A percentile compares a stretch with the other conserved stretches of the same genome.
Evolutionary conservation across 2,888 invertebrate species (phyloP).

Genomic region (Bombylius major): DNA sequence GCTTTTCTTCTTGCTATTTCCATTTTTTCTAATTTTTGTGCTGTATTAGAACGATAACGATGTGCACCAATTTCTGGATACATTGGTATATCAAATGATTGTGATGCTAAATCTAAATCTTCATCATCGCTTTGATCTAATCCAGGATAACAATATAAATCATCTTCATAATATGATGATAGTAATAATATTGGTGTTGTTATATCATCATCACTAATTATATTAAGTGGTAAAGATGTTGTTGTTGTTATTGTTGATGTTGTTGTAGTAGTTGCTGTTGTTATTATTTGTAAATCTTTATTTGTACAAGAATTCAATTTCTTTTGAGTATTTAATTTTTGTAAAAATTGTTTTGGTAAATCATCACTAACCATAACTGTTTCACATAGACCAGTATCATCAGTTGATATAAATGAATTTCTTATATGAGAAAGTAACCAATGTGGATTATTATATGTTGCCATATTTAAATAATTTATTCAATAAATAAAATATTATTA

Average conservation of each 20-base stretch:
- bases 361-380: slow-evolving; percentile 80
- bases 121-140: slow-evolving; percentile 68
- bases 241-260: not conserved
- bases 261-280: slow-evolving; percentile 19
- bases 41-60: slow-evolving; percentile 73
- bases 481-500: too few relatives aligned
- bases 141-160: slow-evolving; percentile 59
- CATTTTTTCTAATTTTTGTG: slow-evolving; percentile 77
- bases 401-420: slow-evolving; percentile 89
- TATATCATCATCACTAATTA: not conserved
- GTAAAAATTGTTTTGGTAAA: slow-evolving; percentile 49
- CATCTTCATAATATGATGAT: slow-evolving; percentile 22
- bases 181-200: too few relatives aligned
- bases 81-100: slow-evolving; percentile 68
- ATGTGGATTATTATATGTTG: slow-evolving; percentile 84
- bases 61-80: slow-evolving; percentile 49
- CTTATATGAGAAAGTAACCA: slow-evolving; percentile 88
- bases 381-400: slow-evolving; percentile 91
- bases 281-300: slow-evolving; percentile 30
- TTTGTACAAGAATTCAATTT: slow-evolving; percentile 13
- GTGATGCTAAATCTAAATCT: slow-evolving; percentile 50
- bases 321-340: slow-evolving; percentile 19
- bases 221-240: not conserved
- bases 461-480: slow-evolving; percentile 46
- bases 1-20: slow-evolving; percentile 72